Conservation (phyloP, 1,140 invertebrate species). For the Cardiocondyla obscurior region DNA sequence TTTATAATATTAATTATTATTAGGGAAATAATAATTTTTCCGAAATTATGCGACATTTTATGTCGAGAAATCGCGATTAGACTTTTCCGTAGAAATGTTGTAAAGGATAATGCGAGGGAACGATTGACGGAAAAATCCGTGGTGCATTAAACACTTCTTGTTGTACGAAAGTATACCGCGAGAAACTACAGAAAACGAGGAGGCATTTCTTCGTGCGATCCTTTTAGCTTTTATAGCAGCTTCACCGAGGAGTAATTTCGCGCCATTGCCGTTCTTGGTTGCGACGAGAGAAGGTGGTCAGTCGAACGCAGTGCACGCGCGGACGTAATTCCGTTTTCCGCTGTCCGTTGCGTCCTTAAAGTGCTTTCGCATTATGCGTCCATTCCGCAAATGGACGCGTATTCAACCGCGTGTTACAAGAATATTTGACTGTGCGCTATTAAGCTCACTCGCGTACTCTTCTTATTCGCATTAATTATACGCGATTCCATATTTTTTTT, state of each 20-base stretch:
- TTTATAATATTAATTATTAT: conserved; percentile 2
- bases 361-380: background rate
- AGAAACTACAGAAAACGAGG: conserved; percentile 14
- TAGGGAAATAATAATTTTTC: background rate
- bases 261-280: background rate
- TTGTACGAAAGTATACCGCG: background rate
- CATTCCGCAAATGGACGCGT: conserved; percentile 5
- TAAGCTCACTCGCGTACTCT: background rate
- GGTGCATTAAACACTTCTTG: conserved; percentile 5
- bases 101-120: background rate
- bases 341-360: conserved; percentile 17
- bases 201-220: background rate
- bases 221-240: conserved; percentile 25
- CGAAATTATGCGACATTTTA: background rate
- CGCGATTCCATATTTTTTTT: background rate
- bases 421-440: background rate
- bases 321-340: conserved; percentile 13
- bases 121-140: background rate
- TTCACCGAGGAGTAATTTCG: conserved; percentile 1
- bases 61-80: background rate
- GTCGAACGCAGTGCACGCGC: background rate
- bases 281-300: background rate
- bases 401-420: conserved; percentile 5
- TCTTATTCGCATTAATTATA: background rate
- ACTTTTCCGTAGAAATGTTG: background rate